Base-by-base conservation (phyloP, 2,797 vertebrate species). In the Typhlichthys subterraneus region DNA sequence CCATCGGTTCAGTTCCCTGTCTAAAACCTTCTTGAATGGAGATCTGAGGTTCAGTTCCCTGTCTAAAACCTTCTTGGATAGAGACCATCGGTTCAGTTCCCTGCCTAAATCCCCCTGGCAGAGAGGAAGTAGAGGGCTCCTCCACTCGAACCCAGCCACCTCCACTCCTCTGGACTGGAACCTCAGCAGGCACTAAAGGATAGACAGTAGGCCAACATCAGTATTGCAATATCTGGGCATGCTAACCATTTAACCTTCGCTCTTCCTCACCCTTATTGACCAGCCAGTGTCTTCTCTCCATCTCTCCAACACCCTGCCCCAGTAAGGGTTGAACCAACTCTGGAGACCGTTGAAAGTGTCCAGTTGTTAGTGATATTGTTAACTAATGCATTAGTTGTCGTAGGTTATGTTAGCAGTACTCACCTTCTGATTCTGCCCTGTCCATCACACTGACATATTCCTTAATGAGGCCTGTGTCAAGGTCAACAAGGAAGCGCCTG, bases 371-470 rank as follows among this genome's bases (percentile, higher is more conserved):
- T 38, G 33, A 9, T 38, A 2, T 7, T 38, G 8, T 38, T 9
- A 7, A 38, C 33, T 38, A 38, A 38, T 38, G 33, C 33, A 38
- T 38, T 9, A 38, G 33, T 38, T 7, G 7, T 38, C 8, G 6
- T 5, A 38, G 33, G 33, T 38, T 38, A 6, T 12, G 12, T 23
- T 53, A 53, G 14, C 15, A 12, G 19, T 17, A 58, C 73, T 6
- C 49, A 86, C 84, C 78, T 8, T 15, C 53, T 5, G 42, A 48
- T 9, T 61, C 70, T 65, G 57, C 83, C 15, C 71, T 76, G 23
- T 77, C 54, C 82, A 88, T 87, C 63, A 91, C 75, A 12, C 61
- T 68, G 46, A 80, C 1, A 19, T 82, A 57, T 48, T 90, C 80
- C 54, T 77, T 80, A n/a, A 89, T 49, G 57, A 75, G 59, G 14